Percentiles rank a stretch among this genome's conserved stretches.
Conservation (phyloP, 2,113 vertebrate species). For the Catharus bicknelli region DNA sequence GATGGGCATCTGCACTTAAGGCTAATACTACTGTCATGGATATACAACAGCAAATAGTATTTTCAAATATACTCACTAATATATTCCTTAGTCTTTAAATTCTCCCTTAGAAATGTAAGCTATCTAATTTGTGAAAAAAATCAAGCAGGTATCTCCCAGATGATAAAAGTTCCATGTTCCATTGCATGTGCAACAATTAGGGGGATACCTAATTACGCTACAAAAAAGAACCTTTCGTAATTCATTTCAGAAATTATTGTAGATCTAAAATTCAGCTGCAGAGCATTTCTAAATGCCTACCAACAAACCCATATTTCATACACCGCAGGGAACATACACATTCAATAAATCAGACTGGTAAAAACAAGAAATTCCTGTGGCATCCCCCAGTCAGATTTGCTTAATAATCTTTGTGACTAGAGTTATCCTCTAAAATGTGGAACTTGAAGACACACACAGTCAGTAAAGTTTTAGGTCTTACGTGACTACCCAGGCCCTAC, state of each 20-base stretch:
- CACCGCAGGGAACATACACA: not conserved
- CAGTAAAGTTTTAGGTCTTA: not conserved
- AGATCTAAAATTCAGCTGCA: not conserved
- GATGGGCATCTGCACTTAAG: not conserved
- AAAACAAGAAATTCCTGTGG: not conserved
- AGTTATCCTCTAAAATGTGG: not conserved
- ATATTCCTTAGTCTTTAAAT: not conserved
- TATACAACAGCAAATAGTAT: not conserved
- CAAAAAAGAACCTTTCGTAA: not conserved
- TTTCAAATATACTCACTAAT: not conserved
- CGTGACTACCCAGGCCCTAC: not conserved
- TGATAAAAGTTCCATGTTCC: not conserved
- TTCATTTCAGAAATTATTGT: not conserved
- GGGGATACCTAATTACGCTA: not conserved
- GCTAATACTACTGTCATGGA: not conserved
- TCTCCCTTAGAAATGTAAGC: not conserved
- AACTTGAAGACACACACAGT: not conserved
- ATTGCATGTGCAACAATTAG: not conserved
- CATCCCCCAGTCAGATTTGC: not conserved
- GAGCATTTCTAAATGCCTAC: not conserved
- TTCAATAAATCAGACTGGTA: not conserved
- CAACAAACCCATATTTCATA: not conserved
- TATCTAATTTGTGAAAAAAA: not conserved
- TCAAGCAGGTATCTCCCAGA: not conserved
- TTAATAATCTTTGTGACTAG: not conserved